A percentile compares a stretch with the other conserved stretches of the same genome.
Evolutionary conservation across 1,140 invertebrate species (phyloP).

Genomic region (Pseudomyrmex concolor): DNA sequence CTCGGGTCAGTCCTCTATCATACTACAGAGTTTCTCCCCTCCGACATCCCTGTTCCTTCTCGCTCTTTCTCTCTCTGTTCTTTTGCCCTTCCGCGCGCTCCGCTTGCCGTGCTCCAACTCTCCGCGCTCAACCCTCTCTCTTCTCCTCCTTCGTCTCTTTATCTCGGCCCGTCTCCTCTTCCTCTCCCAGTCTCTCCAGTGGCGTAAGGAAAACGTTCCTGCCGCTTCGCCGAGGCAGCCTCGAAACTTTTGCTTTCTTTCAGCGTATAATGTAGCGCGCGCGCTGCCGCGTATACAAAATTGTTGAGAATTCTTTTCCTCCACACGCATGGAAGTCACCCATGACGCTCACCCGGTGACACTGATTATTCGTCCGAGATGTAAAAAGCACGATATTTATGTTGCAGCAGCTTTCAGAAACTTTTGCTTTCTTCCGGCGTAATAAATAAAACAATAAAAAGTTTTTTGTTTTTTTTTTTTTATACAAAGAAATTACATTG

Average conservation of each 20-base stretch:
- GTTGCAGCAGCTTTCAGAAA: not conserved
- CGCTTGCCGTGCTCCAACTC: conserved; percentile 5
- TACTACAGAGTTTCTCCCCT: conserved; percentile 77
- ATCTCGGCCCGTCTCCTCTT: conserved; percentile 47
- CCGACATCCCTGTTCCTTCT: conserved; percentile 38
- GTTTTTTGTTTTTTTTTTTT: not conserved
- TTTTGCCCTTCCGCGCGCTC: conserved; percentile 49
- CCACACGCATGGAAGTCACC: conserved; percentile 11
- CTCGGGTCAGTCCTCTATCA: conserved; percentile 85
- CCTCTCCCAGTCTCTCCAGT: conserved; percentile 35
- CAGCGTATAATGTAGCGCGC: conserved; percentile 1
- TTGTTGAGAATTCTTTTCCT: conserved; percentile 9
- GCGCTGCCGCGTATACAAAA: no score
- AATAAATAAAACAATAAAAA: no score
- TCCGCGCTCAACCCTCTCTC: conserved; percentile 59
- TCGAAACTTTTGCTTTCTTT: conserved; percentile 55
- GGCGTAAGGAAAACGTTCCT: conserved; percentile 53
- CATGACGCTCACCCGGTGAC: not conserved
- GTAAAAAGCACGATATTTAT: conserved; percentile 15
- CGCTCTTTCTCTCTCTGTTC: conserved; percentile 8
- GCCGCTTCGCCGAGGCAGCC: conserved; percentile 16
- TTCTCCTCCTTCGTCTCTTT: conserved; percentile 55
- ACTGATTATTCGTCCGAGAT: conserved; percentile 8
- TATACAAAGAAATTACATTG: not conserved
- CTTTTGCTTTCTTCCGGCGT: not conserved